Evolutionary conservation across 1,140 invertebrate genomes (phyloP).

Genomic region (Drosophila ercepeae): DNA sequence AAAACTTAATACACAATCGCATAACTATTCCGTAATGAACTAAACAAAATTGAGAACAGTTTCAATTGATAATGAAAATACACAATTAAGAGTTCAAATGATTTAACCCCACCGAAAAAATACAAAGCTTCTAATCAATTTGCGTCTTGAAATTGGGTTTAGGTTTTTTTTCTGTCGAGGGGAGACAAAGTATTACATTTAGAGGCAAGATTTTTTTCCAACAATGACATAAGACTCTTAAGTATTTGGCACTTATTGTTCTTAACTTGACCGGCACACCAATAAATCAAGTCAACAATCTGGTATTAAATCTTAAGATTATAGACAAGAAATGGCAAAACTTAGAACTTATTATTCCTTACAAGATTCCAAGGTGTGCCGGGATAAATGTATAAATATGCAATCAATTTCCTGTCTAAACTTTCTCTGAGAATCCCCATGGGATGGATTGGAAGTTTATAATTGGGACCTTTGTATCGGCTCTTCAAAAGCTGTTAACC

Average conservation of each 20-base stretch:
- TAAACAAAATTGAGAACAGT: conserved; percentile 18
- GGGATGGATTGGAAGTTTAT: conserved; percentile 28
- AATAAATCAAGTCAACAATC: conserved; percentile 51
- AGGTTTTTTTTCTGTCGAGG: neutral
- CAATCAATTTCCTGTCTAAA: conserved; percentile 41
- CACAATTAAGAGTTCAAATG: conserved; percentile 70
- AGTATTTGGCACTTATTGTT: conserved; percentile 47
- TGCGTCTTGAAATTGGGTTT: conserved; percentile 16
- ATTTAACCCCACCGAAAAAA: conserved; percentile 66
- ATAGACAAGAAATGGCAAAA: conserved; percentile 19
- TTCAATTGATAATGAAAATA: conserved; percentile 76
- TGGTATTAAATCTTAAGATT: conserved; percentile 12
- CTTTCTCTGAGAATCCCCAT: conserved; percentile 24
- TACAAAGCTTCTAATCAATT: conserved; percentile 52
- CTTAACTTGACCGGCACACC: conserved; percentile 31
- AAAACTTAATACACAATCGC: conserved; percentile 36
- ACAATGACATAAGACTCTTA: conserved; percentile 55
- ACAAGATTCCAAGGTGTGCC: conserved; percentile 17
- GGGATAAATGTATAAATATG: conserved; percentile 20
- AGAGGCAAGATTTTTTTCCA: neutral
- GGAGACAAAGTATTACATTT: neutral
- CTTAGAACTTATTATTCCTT: neutral
- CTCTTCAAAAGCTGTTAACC: conserved; percentile 20
- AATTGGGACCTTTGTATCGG: conserved; percentile 27
- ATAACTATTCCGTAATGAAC: conserved; percentile 18